Evolutionary conservation across 2,113 vertebrate genomes (phyloP).

Genomic region (Calidris pugnax): DNA sequence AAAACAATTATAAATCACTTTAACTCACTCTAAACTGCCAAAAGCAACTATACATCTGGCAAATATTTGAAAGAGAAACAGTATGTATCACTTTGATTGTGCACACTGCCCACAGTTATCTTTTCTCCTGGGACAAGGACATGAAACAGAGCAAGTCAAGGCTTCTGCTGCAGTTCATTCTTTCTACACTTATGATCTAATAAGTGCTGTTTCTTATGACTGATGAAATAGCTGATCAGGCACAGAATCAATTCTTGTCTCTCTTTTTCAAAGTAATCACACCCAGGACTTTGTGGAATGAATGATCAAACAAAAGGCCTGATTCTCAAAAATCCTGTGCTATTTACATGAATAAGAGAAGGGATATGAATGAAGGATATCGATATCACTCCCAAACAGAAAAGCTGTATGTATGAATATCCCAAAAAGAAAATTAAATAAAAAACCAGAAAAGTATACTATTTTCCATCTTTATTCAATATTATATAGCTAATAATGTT

Average conservation of each 20-base stretch:
- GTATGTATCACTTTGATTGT: background rate
- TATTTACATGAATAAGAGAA: background rate
- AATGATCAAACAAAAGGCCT: background rate
- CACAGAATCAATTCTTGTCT: background rate
- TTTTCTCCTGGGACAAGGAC: background rate
- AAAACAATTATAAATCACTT: background rate
- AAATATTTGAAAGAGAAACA: background rate
- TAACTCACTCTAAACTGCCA: background rate
- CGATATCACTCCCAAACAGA: background rate
- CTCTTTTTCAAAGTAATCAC: background rate
- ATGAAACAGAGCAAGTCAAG: background rate
- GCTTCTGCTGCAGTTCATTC: background rate
- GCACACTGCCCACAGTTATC: background rate
- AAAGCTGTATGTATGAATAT: background rate
- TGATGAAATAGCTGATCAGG: background rate
- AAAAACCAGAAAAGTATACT: background rate
- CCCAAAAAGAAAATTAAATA: background rate
- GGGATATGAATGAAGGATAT: background rate
- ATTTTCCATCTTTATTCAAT: background rate
- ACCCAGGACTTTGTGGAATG: background rate
- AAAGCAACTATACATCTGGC: background rate
- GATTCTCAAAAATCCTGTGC: background rate
- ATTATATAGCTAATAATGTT: background rate
- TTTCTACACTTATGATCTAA: background rate
- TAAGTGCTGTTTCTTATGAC: background rate